Evolutionary conservation across 2,113 vertebrate genomes (phyloP).

Genomic region (Natator depressus): DNA sequence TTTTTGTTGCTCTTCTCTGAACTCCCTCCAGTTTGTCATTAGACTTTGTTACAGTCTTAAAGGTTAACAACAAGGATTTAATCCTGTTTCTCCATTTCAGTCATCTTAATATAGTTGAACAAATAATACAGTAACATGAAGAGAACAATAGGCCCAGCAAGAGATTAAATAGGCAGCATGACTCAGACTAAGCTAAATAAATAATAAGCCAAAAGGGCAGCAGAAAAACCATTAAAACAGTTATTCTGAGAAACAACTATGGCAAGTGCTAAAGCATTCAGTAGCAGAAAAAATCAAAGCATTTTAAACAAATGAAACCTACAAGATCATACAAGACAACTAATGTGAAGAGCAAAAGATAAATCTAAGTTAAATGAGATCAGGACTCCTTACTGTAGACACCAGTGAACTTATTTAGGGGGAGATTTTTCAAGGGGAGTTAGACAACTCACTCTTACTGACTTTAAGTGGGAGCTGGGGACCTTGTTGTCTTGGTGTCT

Average conservation of each 20-base stretch:
- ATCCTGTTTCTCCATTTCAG: constrained; percentile 32
- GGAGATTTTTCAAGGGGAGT: not conserved
- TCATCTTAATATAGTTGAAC: constrained; percentile 12
- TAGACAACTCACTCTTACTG: not conserved
- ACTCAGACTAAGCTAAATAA: not conserved
- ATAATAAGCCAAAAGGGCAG: not conserved
- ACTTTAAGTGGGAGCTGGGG: not conserved
- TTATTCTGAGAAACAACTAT: not conserved
- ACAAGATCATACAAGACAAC: not conserved
- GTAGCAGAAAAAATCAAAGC: not conserved
- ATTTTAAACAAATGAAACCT: not conserved
- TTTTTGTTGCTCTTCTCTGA: not conserved
- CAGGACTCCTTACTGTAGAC: not conserved
- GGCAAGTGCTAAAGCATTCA: not conserved
- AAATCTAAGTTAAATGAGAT: not conserved
- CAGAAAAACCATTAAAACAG: not conserved
- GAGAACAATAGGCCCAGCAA: constrained; percentile 9
- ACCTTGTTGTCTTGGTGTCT: not conserved
- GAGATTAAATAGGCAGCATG: constrained; percentile 21
- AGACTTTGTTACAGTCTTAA: constrained; percentile 26
- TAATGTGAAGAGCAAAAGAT: not conserved
- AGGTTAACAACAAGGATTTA: constrained; percentile 35
- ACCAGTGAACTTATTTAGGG: not conserved
- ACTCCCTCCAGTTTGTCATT: constrained; percentile 28
- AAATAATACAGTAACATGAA: not conserved